Evolutionary conservation across 2,113 vertebrate species (phyloP).

Genomic region (Bolborhynchus lineola): DNA sequence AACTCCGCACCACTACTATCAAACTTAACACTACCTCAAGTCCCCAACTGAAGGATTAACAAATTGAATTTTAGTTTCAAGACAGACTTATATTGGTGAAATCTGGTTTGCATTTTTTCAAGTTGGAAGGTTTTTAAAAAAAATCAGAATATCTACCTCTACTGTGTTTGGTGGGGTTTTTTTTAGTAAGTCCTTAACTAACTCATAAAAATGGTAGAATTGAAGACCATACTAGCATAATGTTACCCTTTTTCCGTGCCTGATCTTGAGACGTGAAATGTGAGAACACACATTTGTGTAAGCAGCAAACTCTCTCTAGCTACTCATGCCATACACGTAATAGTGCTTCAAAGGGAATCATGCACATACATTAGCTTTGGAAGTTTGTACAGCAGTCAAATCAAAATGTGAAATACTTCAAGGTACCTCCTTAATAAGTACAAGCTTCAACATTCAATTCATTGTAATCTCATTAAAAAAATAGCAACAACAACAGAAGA

Average conservation of each 20-base stretch:
- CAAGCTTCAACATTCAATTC: neutral
- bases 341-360: neutral
- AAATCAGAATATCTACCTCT: neutral
- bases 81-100: neutral
- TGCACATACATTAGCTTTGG: neutral
- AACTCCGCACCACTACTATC: neutral
- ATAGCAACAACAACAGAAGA: neutral
- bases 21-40: neutral
- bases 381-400: neutral
- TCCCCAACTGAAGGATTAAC: neutral
- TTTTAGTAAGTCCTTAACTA: neutral
- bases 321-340: neutral
- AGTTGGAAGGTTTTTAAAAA: neutral
- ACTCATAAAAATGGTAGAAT: neutral
- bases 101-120: neutral
- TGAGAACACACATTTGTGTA: neutral
- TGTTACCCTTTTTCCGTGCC: neutral
- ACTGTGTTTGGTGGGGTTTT: too few relatives aligned
- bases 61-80: neutral
- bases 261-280: neutral
- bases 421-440: neutral
- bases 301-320: neutral
- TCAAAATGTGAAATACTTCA: neutral
- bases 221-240: neutral
- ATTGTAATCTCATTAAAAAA: neutral